Conservation (phyloP, 2,113 vertebrate species). For the Dascyllus trimaculatus region DNA sequence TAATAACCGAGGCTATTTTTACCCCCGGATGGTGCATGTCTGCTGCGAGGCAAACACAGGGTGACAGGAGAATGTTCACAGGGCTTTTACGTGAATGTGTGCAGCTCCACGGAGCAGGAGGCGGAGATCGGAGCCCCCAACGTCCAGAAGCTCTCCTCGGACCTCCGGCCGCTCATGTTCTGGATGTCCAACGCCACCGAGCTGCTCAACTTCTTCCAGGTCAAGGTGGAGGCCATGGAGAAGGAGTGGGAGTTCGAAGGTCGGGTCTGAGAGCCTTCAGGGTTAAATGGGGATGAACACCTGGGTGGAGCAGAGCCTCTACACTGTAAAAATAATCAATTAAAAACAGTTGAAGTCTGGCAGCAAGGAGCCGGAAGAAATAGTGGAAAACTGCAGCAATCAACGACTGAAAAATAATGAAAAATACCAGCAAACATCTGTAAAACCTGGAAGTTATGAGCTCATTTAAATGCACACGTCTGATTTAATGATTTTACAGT, state of each 20-base stretch:
- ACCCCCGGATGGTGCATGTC: conserved; percentile 26
- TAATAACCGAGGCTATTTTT: conserved; percentile 66
- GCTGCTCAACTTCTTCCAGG: conserved; percentile 93
- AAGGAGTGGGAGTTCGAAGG: conserved; percentile 94
- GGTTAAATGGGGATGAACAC: no score
- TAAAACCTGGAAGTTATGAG: no score
- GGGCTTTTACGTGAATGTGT: conserved; percentile 47
- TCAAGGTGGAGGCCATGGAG: conserved; percentile 91
- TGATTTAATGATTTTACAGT: no score
- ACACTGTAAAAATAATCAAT: no score
- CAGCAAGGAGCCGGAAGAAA: no score
- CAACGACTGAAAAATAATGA: no score
- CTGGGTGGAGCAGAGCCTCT: no score
- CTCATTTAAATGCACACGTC: no score
- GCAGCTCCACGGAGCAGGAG: conserved; percentile 85
- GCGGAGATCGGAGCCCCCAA: conserved; percentile 81
- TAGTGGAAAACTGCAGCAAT: no score
- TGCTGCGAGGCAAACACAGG: conserved; percentile 34
- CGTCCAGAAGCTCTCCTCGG: conserved; percentile 88
- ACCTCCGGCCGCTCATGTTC: conserved; percentile 92
- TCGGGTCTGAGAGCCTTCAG: conserved; percentile 62
- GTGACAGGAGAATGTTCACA: conserved; percentile 56
- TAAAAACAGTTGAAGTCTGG: no score
- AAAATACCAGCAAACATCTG: no score
- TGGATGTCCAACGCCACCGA: conserved; percentile 97